Base-by-base conservation (phyloP, 2,888 invertebrate genomes). In the Lamproptera curius region DNA sequence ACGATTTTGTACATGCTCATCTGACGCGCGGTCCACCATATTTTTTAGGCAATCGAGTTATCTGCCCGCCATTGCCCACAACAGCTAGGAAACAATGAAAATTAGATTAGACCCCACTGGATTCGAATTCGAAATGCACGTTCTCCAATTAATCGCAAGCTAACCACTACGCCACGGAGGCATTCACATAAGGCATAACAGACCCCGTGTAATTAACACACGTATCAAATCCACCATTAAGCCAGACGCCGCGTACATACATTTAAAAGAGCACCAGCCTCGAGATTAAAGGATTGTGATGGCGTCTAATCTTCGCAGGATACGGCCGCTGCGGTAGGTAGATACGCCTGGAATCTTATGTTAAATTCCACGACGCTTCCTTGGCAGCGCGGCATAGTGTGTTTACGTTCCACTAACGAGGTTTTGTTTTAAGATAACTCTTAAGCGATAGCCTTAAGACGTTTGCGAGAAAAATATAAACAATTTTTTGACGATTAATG, bases 261-360 rank as follows among this genome's bases (percentile, higher is more conserved):
- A 31, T 49, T 34, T 28, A 26, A 36, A 33, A 48, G 49, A 28
- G 42, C 43, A 28, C 37, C 38, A 28, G 31, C 39, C 31, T 23
- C 41, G 50, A 61, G 49, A 50, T 63, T 63, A 65, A 71, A 61
- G 62, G 62, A 57, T 58, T 60, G 57, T 70, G 70, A 72, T 71
- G 72, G 58, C 61, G 61, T 60, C 60, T 70, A 78, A 79, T 76
- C 79, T n/a, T 70, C 57, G 62, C 65, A 63, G 69, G 73, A 71
- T 66, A 62, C 61, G 42, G 46, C 51, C 67, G 63, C 74, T 81
- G 85, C 81, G 82, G 85, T 85, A 83, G 85, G 84, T 84, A 68
- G 65, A 70, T 73, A 70, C 68, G 70, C 62, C 65, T 60, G 67
- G 67, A 72, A 72, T 72, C 69, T 63, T 58, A 56, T 53, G 57